Evolutionary conservation across 2,888 invertebrate species (phyloP), one percentile per base, ranked within the genome.

Genomic region (Torymus tubicola): DNA sequence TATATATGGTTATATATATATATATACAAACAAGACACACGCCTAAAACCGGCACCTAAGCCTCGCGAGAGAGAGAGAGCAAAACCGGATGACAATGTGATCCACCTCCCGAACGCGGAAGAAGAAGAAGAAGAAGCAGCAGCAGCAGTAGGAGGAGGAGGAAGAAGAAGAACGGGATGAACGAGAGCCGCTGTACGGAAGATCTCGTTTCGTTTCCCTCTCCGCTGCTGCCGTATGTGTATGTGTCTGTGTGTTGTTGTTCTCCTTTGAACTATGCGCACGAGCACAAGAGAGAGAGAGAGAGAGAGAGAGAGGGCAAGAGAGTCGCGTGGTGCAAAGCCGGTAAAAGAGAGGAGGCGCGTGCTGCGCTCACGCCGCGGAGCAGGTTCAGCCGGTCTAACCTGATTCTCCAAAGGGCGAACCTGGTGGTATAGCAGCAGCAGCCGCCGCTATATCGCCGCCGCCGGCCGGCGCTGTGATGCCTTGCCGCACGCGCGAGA

Each of bases 351-450:
- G 67, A 68, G 69, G 67, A 84, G 86, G 86, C 85, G 85, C 83
- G 86, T 84, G 84, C 86, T 85, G 85, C 86, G 87, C 90, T 89
- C 90, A 89, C 90, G 90, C 90, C 86, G 86, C 85, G 86, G 86
- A 90, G 90, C 90, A 89, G 90, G 90, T 90, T 90, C 90, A 88
- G 90, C 90, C 90, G 90, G 90, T 90, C 90, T 90, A 90, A 90
- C 90, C 90, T 90, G 90, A 90, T 90, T 90, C 89, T 89, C 78
- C 61, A 81, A 78, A 81, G 81, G 81, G 76, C 77, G 64, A 81
- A 81, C 79, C 68, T 83, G 73, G 69, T 57, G 24, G 69, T n/a
- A n/a, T n/a, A n/a, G n/a, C 77, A 42, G 31, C 57, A 77, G 70
- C 65, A 68, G 78, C 75, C 73, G 68, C 77, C 68, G 68, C 31